Evolutionary conservation across 2,888 invertebrate species (phyloP).

Genomic region (Neoscelio sp.): DNA sequence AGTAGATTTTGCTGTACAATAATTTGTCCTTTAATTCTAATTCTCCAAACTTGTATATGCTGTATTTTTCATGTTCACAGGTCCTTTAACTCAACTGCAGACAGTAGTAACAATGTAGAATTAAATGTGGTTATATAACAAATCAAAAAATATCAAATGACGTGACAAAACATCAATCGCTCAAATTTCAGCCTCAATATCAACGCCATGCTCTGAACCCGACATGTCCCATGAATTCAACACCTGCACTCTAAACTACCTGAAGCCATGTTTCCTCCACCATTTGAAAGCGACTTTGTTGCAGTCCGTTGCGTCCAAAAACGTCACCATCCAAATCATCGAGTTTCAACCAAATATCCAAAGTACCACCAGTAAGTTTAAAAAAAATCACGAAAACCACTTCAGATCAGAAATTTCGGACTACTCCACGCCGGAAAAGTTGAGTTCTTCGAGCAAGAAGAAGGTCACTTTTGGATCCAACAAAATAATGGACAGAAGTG

Average conservation of each 20-base stretch:
- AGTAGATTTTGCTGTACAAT: no score
- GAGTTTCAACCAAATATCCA: conserved; percentile 20
- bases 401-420: not conserved
- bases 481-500: not conserved
- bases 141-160: conserved; percentile 4
- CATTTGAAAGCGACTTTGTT: conserved; percentile 21
- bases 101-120: conserved; percentile 79
- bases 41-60: not conserved
- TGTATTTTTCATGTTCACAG: conserved; percentile 75
- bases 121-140: conserved; percentile 79
- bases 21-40: not conserved
- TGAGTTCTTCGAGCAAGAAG: conserved; percentile 3
- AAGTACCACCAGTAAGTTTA: no score
- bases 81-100: conserved; percentile 80
- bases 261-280: conserved; percentile 14
- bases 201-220: conserved; percentile 6
- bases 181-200: conserved; percentile 46
- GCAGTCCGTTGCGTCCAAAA: conserved; percentile 18
- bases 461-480: conserved; percentile 23
- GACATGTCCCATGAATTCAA: conserved; percentile 20
- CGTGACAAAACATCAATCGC: conserved; percentile 12
- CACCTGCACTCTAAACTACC: conserved; percentile 23
- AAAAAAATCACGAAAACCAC: no score
- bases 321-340: conserved; percentile 40
- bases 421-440: not conserved